Conservation (phyloP, 2,888 invertebrate species). For the Pristionchus japonicus region DNA sequence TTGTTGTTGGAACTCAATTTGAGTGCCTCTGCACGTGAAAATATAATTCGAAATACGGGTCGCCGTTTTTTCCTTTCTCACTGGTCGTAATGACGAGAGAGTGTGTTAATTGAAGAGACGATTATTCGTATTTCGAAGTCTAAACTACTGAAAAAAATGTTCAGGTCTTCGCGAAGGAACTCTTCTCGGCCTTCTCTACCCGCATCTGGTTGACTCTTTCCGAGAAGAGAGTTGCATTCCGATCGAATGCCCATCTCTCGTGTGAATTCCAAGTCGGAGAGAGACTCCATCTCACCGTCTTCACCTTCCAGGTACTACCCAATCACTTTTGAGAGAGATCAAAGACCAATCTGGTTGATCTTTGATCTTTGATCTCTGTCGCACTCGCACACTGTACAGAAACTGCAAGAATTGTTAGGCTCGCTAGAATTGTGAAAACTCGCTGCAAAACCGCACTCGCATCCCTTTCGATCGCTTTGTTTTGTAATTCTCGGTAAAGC, state of each 20-base stretch:
- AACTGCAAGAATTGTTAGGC: background rate
- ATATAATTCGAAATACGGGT: no score
- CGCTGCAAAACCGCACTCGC: conserved; percentile 32
- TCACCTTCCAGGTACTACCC: conserved; percentile 46
- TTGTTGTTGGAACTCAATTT: no score
- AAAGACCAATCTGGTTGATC: background rate
- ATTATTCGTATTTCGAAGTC: no score
- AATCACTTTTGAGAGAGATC: conserved; percentile 29
- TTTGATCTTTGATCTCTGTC: no score
- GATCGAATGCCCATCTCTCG: conserved; percentile 38
- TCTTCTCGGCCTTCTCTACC: conserved; percentile 13
- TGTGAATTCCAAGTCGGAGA: conserved; percentile 45
- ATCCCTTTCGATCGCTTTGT: conserved; percentile 5
- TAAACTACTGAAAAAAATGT: no score
- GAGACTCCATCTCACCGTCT: conserved; percentile 39
- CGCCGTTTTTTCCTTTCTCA: no score
- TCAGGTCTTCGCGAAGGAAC: conserved; percentile 35
- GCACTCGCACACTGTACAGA: background rate
- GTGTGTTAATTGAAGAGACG: no score
- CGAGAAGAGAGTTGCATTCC: conserved; percentile 40
- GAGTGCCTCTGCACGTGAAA: no score
- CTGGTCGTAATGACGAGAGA: no score
- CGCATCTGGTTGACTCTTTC: conserved; percentile 43
- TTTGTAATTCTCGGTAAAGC: conserved; percentile 31
- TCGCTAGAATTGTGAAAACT: conserved; percentile 1